Evolutionary conservation across 37 sponge, comb jelly and placozoan genomes (phyloP), one percentile per base, ranked within the genome.

Genomic region (Hexactinellida sp.): DNA sequence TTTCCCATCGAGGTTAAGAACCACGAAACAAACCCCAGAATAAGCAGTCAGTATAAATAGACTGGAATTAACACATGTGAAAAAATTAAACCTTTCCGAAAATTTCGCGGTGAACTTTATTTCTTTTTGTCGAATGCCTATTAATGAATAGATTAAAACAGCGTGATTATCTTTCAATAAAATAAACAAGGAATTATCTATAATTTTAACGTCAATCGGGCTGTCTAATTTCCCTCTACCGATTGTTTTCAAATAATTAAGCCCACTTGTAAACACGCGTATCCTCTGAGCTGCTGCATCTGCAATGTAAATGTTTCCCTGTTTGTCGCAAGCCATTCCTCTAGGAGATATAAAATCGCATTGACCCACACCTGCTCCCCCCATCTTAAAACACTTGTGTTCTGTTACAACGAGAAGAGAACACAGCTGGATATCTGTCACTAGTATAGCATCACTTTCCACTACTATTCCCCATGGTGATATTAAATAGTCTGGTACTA

Each of bases 391-490:
- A 63, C 5, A 5, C 32, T 63, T 10, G 30, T 63, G 13, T n/a
- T 63, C 76, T 1, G 76, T 63, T 7, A 63, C 21, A 10, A 63
- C 76, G 34, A 63, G 28, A 7, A 63, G 76, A 63, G 76, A 23
- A 63, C 76, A 63, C 5, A 63, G 76, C 76, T 63, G 76, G 25
- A n/a, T n/a, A 63, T 63, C 76, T 63, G 76, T 63, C 5, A 63
- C 3, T 23, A 63, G 3, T 63, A 63, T 63, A 10, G 76, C 76
- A 63, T 63, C 76, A n/a, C 34, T 63, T 23, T 63, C 76, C 5
- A 63, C 76, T 3, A 63, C 34, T 21, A 63, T 63, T 7, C 32
- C 76, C 76, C 76, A 63, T 21, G 76, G 76, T 25, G 76, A 63
- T 63, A 63, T n/a, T 3, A 63, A 3, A 3, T 21, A n/a, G 25